Evolutionary conservation across 1,140 invertebrate genomes (phyloP), one percentile per base, ranked within the genome.

Genomic region (Zophobas morio): DNA sequence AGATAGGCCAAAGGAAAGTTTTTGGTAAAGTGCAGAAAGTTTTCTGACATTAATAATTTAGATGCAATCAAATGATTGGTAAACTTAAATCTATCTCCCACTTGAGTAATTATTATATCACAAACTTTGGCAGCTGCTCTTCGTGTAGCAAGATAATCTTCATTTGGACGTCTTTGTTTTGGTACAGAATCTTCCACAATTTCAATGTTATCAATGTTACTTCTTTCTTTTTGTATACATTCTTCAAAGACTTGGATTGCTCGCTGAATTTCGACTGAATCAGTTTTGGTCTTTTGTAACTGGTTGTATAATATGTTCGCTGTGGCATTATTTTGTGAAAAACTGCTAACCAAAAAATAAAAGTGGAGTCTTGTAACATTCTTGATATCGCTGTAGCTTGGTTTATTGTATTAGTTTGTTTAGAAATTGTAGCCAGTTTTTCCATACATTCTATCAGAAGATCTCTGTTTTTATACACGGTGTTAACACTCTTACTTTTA

Each of bases 301-400:
- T 63, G 63, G 6, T 74, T 70, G 42, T 77, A 81, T 1, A 63
- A 63, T 6, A 63, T 63, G 33, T 63, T n/a, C 74, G 71, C 6
- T 79, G 75, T 2, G 79, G 81, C 51, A 81, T 79, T 37, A 81
- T 74, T 66, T 76, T 53, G 47, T 35, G 3, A 34, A 57, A 57
- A 3, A 57, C 32, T 57, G 33, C 35, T 36, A 57, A 20, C 54
- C 54, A 57, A 35, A 57, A 56, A 8, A 57, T 2, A 57, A 57
- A 57, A 79, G 8, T 53, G 60, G 72, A 37, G 74, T 77, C 49
- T 77, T 54, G 46, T 76, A 56, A 54, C 71, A 63, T 49, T 76
- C 54, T 46, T 66, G 77, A 42, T 76, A 80, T 6, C 46, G 32
- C 75, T 5, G 71, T 70, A 36, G 78, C 79, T 74, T 79, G 77